Percentiles rank a stretch among this genome's conserved stretches.
phyloP scores from a whole-genome alignment of 1,140 invertebrate genomes.

The Akabosia matsudoensis region DNA sequence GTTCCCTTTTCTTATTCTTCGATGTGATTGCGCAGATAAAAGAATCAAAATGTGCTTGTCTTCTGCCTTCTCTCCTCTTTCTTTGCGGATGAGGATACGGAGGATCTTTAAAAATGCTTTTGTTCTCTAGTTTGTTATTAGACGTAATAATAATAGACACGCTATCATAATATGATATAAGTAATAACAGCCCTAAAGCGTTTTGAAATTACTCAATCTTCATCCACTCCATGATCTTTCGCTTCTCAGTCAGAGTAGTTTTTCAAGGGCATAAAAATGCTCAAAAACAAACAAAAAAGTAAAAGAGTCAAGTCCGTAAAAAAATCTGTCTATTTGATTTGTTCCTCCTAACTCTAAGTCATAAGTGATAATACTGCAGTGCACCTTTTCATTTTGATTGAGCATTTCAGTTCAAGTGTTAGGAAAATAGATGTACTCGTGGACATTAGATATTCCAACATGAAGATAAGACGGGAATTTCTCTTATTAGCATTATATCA shows the following conservation, averaged over 20 bases:
- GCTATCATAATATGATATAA: constrained; percentile 10
- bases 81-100: neutral
- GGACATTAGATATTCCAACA: too few relatives aligned
- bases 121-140: constrained; percentile 18
- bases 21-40: neutral
- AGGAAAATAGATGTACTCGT: too few relatives aligned
- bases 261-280: constrained; percentile 17
- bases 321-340: neutral
- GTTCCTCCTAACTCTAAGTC: neutral
- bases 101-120: neutral
- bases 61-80: too few relatives aligned
- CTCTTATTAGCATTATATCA: too few relatives aligned
- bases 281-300: neutral
- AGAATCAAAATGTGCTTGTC: neutral
- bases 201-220: constrained; percentile 20
- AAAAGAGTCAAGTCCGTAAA: neutral
- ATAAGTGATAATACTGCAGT: neutral
- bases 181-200: constrained; percentile 17
- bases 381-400: neutral
- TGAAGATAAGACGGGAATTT: too few relatives aligned
- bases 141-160: neutral
- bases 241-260: neutral
- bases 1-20: neutral
- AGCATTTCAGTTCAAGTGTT: neutral
- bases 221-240: neutral